Base-by-base conservation (phyloP, 2,888 invertebrate genomes). In the Spialia ferax region DNA sequence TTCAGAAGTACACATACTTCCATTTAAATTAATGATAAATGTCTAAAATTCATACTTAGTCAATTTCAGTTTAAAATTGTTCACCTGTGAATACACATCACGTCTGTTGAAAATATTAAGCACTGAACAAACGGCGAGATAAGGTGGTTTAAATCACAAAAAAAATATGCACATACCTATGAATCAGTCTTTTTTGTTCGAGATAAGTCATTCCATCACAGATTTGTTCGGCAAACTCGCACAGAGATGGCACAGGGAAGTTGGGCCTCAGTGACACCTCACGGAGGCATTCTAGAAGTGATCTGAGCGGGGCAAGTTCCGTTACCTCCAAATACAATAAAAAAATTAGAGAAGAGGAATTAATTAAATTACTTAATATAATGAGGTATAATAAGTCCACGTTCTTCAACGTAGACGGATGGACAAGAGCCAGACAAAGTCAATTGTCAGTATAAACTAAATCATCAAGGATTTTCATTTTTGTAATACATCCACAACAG, bases 131-230 rank as follows among this genome's bases (percentile, higher is more conserved):
- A 59, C 26, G 11, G 4, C 0, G n/a, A 59, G 22, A 42, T 56
- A 35, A 35, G 20, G 10, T n/a, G n/a, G n/a, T n/a, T n/a, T n/a
- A n/a, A n/a, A n/a, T n/a, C n/a, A n/a, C n/a, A n/a, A n/a, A n/a
- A n/a, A n/a, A n/a, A n/a, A n/a, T n/a, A n/a, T 6, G 15, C 15
- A 15, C 70, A 69, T 89, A 96, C 96, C 96, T 96, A 92, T 99
- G 99, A 83, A 99, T 99, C 80, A 99, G 96, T 86, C 99, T 95
- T 93, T 99, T 99, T 72, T 96, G 96, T 92, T 99, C 99, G 75
- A 99, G 94, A 92, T 99, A 99, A 85, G 97, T 96, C 99, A 99
- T 99, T 62, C 99, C 99, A 92, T 98, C 98, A 89, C 98, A 98
- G 79, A 99, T 98, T 92, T 99, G 99, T 82, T 97, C 96, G 42